Base-by-base conservation (phyloP, 1,140 invertebrate genomes). In the Dufourea novaeangliae region DNA sequence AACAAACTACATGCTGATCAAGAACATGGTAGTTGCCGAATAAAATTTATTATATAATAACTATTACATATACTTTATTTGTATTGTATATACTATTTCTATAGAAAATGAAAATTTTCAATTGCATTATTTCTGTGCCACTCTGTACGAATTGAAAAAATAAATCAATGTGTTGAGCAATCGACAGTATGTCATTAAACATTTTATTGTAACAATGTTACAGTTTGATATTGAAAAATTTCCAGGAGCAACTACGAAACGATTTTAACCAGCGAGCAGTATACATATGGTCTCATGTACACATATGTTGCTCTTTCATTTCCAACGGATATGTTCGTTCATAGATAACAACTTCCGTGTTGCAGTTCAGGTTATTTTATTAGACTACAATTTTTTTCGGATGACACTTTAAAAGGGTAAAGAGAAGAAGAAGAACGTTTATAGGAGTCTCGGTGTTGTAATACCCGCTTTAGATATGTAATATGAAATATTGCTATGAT, bases 261-360 rank as follows among this genome's bases (percentile, higher is more conserved):
- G 14, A 29, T 41, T 56, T 41, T 2, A 56, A 69, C 25, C 37
- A 29, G 20, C 34, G 34, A 27, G 34, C 20, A 17, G 22, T 37
- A 3, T n/a, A 22, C 12, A 17, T n/a, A 34, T 37, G 32, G 5
- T 25, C 20, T n/a, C 46, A 1, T 57, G 20, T 44, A 64, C 62
- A 0, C 62, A 0, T 52, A 67, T 37, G 46, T 17, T 25, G 32
- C 17, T 11, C 17, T 69, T 56, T 34, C 29, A 57, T 69, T 69
- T 57, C n/a, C 34, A 17, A n/a, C 2, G 17, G 67, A 57, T 69
- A 34, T 25, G 67, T 69, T 69, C 34, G 52, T 41, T 37, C 52
- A 25, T 56, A 57, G 67, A 69, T 69, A 57, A 57, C 52, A 41
- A 32, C 67, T 69, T 69, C 25, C 67, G 67, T 20, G 67, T 69